phyloP scores from a whole-genome alignment of 2,888 invertebrate species.

The Drosophila leonis region DNA sequence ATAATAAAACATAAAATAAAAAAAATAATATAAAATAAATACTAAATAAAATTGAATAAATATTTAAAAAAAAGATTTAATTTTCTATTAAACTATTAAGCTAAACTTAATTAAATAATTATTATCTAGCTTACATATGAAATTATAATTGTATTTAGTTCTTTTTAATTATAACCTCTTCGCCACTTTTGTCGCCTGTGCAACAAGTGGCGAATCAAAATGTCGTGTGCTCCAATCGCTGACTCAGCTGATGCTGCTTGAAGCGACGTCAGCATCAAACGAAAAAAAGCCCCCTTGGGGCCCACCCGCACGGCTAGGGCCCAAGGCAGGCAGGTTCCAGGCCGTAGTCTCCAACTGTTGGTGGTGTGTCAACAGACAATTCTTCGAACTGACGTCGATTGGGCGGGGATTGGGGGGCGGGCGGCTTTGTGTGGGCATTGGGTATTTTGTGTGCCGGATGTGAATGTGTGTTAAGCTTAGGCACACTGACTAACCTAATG shows the following conservation, averaged over 20 bases:
- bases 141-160: no score
- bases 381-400: slow-evolving; percentile 61
- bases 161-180: not conserved
- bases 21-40: no score
- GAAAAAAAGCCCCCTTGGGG: slow-evolving; percentile 44
- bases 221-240: slow-evolving; percentile 58
- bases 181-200: slow-evolving; percentile 51
- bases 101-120: no score
- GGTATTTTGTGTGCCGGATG: slow-evolving; percentile 67
- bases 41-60: no score
- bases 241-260: slow-evolving; percentile 73
- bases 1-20: no score
- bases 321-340: slow-evolving; percentile 68
- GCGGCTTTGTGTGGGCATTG: slow-evolving; percentile 26
- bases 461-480: slow-evolving; percentile 53
- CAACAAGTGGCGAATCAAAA: slow-evolving; percentile 35
- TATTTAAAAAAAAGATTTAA: no score
- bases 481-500: slow-evolving; percentile 39
- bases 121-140: no score
- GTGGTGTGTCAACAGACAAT: slow-evolving; percentile 66
- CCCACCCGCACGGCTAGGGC: slow-evolving; percentile 29
- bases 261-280: slow-evolving; percentile 30
- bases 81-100: no score
- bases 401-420: slow-evolving; percentile 1
- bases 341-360: slow-evolving; percentile 7